phyloP scores from a whole-genome alignment of 2,113 vertebrate species.

The Cnemophilus loriae region DNA sequence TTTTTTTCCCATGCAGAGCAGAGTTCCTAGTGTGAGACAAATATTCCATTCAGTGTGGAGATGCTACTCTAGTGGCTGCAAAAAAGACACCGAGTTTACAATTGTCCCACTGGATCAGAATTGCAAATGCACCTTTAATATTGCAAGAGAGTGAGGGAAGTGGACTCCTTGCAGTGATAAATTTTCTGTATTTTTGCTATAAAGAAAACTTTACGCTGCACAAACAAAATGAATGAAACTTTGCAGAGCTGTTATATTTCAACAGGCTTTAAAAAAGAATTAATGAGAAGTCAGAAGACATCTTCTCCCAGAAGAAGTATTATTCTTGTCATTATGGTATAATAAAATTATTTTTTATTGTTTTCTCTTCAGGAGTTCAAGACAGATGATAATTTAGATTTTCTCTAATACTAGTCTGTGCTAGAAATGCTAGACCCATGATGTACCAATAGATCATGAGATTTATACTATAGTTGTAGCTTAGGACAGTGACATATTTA shows the following conservation, averaged over 20 bases:
- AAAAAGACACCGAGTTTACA: neutral
- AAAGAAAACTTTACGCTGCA: constrained; percentile 49
- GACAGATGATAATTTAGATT: constrained; percentile 54
- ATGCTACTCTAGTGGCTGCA: neutral
- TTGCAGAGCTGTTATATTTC: neutral
- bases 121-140: neutral
- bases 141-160: neutral
- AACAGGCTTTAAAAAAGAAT: constrained; percentile 21
- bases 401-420: neutral
- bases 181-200: neutral
- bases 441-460: constrained; percentile 9
- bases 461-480: constrained; percentile 2
- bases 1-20: neutral
- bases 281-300: constrained; percentile 20
- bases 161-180: neutral
- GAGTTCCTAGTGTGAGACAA: neutral
- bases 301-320: constrained; percentile 35
- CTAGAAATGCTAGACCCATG: neutral
- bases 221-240: constrained; percentile 47
- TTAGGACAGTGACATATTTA: constrained; percentile 11
- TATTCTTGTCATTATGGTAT: constrained; percentile 44
- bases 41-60: neutral
- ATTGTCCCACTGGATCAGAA: neutral
- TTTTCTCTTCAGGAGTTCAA: constrained; percentile 31
- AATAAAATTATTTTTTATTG: constrained; percentile 56